Evolutionary conservation across 92 coral and sea anemone species (phyloP).

Genomic region (Heteractis magnifica): DNA sequence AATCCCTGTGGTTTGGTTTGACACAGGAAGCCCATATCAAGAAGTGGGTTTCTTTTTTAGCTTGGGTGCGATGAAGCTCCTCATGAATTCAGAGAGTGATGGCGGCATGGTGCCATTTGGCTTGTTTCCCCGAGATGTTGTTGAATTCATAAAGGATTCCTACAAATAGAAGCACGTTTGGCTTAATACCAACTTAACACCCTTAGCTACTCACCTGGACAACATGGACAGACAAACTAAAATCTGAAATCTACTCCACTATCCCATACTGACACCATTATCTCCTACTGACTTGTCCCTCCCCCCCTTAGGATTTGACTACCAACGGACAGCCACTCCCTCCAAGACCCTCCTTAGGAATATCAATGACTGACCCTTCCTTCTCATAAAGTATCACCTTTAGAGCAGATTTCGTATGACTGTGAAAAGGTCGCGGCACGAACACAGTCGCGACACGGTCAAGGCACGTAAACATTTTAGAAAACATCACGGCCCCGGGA

Average conservation of each 20-base stretch:
- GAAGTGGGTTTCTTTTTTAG: slow-evolving; percentile 48
- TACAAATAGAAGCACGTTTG: neutral
- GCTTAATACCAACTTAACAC: too few species aligned
- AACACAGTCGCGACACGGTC: too few species aligned
- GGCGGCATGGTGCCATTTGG: slow-evolving; percentile 66
- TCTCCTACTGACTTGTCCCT: neutral
- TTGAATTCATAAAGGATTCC: slow-evolving; percentile 63
- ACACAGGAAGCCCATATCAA: neutral
- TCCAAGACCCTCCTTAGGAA: neutral
- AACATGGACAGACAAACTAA: too few species aligned
- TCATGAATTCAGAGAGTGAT: slow-evolving; percentile 74
- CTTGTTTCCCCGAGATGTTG: slow-evolving; percentile 48
- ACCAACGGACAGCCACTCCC: neutral
- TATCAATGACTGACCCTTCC: slow-evolving; percentile 17
- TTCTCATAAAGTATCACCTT: neutral
- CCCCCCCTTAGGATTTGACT: neutral
- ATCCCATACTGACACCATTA: neutral
- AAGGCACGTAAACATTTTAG: too few species aligned
- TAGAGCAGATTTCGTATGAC: too few species aligned
- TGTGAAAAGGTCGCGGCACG: too few species aligned
- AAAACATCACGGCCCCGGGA: too few species aligned
- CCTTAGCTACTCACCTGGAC: too few species aligned
- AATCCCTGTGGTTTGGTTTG: neutral
- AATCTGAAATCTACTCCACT: too few species aligned
- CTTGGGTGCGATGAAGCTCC: slow-evolving; percentile 88